Evolutionary conservation across 2,797 vertebrate genomes (phyloP), one percentile per base, ranked within the genome.

Genomic region (Luscinia luscinia): DNA sequence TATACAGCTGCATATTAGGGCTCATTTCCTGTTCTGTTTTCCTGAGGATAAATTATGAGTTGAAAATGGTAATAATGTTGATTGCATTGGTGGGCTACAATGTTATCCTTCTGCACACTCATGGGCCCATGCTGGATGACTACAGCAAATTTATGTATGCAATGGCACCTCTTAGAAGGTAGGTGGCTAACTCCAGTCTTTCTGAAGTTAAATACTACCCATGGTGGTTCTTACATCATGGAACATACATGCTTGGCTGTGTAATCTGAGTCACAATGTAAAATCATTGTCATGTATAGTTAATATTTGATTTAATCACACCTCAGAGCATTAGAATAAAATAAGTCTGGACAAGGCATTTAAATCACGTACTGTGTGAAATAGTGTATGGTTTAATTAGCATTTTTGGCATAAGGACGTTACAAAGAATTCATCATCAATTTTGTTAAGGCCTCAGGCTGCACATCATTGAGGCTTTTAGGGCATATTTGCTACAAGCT

Each of bases 11-110:
- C 94, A 98, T 99, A 85, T 98, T 99, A 97, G 99, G 98, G 17
- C 96, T 99, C 92, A 98, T 99, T 90, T 99, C 99, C 69, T 99
- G 99, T 95, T 99, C 99, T 0, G 99, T 99, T 89, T 99, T 99
- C 97, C 98, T 99, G 97, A 98, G 99, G 87, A 99, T 99, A 97
- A 99, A 99, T 96, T 99, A 99, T 4, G 99, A 99, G 96, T 95
- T 99, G 96, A 99, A 99, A 96, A 99, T 99, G 99, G 69, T 99
- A 74, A 99, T 99, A 95, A 99, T 99, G 99, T 90, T 98, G 97
- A 97, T 98, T 58, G 99, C 99, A 5, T 81, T 99, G 79, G 98
- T 99, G 96, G 97, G 97, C 94, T 99, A 99, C 98, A 99, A 99
- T 85, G 93, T 98, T 95, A 98, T 99, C 94, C 98, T 99, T 84